Conservation (phyloP, 2,113 vertebrate species). For the Psittacus erithacus region DNA sequence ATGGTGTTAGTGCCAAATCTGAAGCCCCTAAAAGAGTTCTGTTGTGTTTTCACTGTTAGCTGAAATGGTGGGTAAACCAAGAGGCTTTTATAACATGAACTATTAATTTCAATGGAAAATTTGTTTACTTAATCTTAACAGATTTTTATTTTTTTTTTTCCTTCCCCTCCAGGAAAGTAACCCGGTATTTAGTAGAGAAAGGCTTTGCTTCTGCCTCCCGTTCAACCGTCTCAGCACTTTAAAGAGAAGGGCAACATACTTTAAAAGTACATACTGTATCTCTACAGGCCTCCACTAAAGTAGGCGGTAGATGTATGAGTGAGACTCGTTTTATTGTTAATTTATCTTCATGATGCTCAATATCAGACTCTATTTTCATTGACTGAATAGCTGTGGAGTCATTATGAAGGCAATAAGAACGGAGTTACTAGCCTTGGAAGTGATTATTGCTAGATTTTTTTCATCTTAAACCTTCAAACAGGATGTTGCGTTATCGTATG, state of each 20-base stretch:
- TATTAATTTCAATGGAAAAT: conserved; percentile 53
- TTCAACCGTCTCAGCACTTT: conserved; percentile 28
- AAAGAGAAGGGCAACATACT: conserved; percentile 32
- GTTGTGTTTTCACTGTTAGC: not conserved
- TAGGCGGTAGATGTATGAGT: conserved; percentile 19
- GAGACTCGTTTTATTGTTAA: conserved; percentile 32
- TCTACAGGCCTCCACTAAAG: conserved; percentile 22
- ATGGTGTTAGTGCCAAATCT: not conserved
- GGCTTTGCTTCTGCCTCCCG: not conserved
- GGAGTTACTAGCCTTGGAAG: conserved; percentile 64
- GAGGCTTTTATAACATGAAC: conserved; percentile 38
- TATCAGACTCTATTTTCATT: conserved; percentile 65
- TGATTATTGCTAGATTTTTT: conserved; percentile 71
- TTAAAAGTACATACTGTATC: conserved; percentile 41
- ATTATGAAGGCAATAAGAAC: conserved; percentile 63
- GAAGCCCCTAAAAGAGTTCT: not conserved
- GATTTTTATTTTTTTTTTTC: not conserved
- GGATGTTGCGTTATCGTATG: conserved; percentile 36
- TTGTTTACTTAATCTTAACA: conserved; percentile 55
- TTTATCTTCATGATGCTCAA: conserved; percentile 43
- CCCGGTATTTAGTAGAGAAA: conserved; percentile 49
- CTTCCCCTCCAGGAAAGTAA: conserved; percentile 4
- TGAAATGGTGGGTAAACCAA: not conserved
- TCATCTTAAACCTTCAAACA: conserved; percentile 59
- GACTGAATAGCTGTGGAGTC: conserved; percentile 69